A percentile compares a stretch with the other conserved stretches of the same genome.
Conservation (phyloP, 2,113 vertebrate species). For the Mustelus asterias region DNA sequence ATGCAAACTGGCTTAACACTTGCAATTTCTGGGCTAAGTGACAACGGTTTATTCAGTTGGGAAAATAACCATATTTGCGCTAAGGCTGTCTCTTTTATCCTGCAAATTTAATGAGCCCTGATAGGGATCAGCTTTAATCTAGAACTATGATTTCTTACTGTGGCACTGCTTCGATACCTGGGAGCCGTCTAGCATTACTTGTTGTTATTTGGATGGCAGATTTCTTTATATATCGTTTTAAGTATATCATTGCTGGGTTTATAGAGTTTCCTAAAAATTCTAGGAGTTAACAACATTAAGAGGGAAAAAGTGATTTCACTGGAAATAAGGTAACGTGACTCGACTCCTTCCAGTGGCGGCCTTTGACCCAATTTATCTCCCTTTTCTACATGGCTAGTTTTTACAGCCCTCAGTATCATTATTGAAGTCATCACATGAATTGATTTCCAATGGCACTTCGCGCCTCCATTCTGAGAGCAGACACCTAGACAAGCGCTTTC, state of each 20-base stretch:
- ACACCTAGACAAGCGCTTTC: constrained; percentile 31
- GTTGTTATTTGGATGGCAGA: background rate
- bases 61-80: constrained; percentile 61
- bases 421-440: constrained; percentile 39
- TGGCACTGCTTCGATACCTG: background rate
- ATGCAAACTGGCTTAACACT: constrained; percentile 84
- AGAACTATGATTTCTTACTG: background rate
- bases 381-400: constrained; percentile 40
- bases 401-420: constrained; percentile 37
- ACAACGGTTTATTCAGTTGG: constrained; percentile 66
- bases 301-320: background rate
- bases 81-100: constrained; percentile 46
- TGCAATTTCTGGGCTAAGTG: constrained; percentile 76
- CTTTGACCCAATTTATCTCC: constrained; percentile 37
- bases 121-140: constrained; percentile 26
- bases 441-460: constrained; percentile 39
- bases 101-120: constrained; percentile 28
- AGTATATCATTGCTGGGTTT: background rate
- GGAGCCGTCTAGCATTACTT: background rate
- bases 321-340: background rate
- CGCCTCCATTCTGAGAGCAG: background rate
- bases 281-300: constrained; percentile 23
- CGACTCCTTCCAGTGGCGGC: background rate
- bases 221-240: background rate
- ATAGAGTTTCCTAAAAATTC: constrained; percentile 7